These are phyloP conservation scores for Pogonomyrmex barbatus DNA, from an alignment of 1,140 invertebrate genomes.

Conservation along the genomic window DNA sequence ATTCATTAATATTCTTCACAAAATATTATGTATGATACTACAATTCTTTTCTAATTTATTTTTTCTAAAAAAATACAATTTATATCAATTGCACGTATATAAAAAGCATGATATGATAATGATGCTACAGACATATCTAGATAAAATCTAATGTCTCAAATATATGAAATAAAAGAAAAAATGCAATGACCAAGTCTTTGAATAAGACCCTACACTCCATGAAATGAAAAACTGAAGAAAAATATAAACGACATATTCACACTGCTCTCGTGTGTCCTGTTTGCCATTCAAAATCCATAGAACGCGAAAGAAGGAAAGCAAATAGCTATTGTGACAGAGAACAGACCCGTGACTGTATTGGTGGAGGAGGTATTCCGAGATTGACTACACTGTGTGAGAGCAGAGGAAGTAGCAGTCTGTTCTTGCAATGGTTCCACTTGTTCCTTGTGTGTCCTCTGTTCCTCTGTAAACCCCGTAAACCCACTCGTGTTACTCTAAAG, in stretches of 20 bases:
- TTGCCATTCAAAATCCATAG: constrained; percentile 56
- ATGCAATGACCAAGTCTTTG: constrained; percentile 38
- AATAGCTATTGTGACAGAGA: constrained; percentile 84
- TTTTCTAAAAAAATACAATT: background rate
- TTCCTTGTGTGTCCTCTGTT: constrained; percentile 83
- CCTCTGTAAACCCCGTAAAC: constrained; percentile 85
- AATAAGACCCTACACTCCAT: background rate
- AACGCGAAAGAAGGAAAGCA: constrained; percentile 76
- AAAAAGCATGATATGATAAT: background rate
- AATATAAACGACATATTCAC: constrained; percentile 22
- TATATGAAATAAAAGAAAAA: constrained; percentile 7
- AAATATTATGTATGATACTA: background rate
- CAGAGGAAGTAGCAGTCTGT: constrained; percentile 81
- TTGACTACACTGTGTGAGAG: constrained; percentile 82
- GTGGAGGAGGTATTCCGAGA: constrained; percentile 84
- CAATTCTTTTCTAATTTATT: background rate
- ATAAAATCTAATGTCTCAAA: background rate
- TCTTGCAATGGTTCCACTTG: constrained; percentile 83
- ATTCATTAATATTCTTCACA: background rate
- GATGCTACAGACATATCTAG: background rate
- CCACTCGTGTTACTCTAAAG: constrained; percentile 82
- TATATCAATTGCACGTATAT: background rate
- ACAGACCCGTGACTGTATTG: constrained; percentile 85
- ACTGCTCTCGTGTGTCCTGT: background rate
- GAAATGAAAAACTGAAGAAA: constrained; percentile 20